phyloP scores from a whole-genome alignment of 2,888 invertebrate species.

The Taenaris catops region DNA sequence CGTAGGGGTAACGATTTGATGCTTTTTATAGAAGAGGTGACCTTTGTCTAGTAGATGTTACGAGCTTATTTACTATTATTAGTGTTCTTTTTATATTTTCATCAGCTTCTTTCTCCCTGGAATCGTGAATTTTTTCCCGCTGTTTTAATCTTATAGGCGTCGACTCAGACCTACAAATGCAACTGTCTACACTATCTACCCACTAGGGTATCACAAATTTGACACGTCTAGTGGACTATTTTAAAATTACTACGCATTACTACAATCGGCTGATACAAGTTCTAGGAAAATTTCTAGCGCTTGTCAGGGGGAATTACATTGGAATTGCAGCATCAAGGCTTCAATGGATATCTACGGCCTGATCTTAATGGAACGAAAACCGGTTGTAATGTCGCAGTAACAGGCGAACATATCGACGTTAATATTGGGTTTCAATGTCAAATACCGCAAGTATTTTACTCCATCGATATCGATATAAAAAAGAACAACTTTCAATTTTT shows the following conservation, averaged over 20 bases:
- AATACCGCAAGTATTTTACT: conserved; percentile 1
- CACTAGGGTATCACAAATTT: no score
- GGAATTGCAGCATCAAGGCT: conserved; percentile 5
- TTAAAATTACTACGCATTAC: no score
- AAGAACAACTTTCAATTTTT: no score
- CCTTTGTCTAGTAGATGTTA: background rate
- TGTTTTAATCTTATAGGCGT: no score
- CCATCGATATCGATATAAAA: conserved; percentile 4
- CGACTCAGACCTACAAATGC: no score
- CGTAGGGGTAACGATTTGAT: background rate
- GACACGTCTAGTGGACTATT: no score
- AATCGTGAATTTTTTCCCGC: no score
- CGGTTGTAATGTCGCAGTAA: conserved; percentile 16
- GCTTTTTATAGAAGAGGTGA: conserved; percentile 3
- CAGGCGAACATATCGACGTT: conserved; percentile 3
- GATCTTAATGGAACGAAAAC: conserved; percentile 13
- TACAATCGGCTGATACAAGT: background rate
- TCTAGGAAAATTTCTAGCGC: background rate
- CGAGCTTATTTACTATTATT: no score
- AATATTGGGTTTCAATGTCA: conserved; percentile 14
- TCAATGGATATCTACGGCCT: conserved; percentile 1
- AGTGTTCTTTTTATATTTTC: no score
- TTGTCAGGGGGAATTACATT: conserved; percentile 3
- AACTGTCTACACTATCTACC: no score
- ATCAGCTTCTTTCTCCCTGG: no score